Conservation (phyloP, 1,140 invertebrate genomes). For the Manduca sexta region DNA sequence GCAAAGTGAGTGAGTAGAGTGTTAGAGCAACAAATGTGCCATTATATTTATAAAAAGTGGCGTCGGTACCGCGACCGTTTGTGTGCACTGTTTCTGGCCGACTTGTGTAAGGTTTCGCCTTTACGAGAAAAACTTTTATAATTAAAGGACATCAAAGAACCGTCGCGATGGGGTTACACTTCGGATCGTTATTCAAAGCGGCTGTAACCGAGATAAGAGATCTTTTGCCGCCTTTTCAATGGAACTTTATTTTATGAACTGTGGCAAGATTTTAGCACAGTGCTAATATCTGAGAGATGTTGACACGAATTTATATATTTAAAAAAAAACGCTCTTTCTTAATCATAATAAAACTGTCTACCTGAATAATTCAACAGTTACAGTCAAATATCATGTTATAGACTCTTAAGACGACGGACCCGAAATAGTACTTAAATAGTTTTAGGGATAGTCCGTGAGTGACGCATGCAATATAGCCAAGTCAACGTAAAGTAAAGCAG, state of each 20-base stretch:
- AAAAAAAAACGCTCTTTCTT: too few relatives aligned
- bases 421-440: too few relatives aligned
- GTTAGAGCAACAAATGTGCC: not conserved
- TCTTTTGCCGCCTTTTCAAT: slow-evolving; percentile 58
- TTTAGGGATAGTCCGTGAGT: too few relatives aligned
- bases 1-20: not conserved
- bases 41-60: not conserved
- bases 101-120: slow-evolving; percentile 49
- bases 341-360: too few relatives aligned
- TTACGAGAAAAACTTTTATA: slow-evolving; percentile 67
- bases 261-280: slow-evolving; percentile 34
- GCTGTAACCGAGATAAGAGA: slow-evolving; percentile 59
- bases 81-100: slow-evolving; percentile 28
- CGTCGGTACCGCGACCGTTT: not conserved
- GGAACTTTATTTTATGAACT: slow-evolving; percentile 59
- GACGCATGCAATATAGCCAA: too few relatives aligned
- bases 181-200: slow-evolving; percentile 63
- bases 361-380: too few relatives aligned
- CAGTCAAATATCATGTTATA: too few relatives aligned
- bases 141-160: slow-evolving; percentile 70
- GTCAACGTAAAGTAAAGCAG: slow-evolving; percentile 11
- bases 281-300: not conserved
- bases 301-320: too few relatives aligned
- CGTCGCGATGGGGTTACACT: slow-evolving; percentile 62
- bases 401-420: too few relatives aligned